Base-by-base conservation (phyloP, 2,888 invertebrate genomes). In the Helicoverpa assulta region DNA sequence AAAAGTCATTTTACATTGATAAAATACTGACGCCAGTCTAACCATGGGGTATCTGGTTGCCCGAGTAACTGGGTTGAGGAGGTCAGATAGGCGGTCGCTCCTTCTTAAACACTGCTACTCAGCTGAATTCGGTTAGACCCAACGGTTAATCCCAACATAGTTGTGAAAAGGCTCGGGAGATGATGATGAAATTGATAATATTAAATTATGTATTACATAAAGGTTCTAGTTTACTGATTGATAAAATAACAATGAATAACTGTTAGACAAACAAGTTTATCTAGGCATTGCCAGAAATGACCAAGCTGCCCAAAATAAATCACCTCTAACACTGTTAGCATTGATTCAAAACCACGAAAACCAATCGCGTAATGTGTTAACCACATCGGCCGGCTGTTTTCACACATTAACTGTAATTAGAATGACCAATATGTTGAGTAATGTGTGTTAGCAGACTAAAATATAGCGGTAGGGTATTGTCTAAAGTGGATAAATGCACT, bases 261-360 rank as follows among this genome's bases (percentile, higher is more conserved):
- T 4, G 14, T 47, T 10, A 12, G 14, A 40, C 40, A 40, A 14
- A 14, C 16, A 47, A n/a, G 47, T 47, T 5, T 5, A 47, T 6
- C 47, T 47, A 7, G n/a, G 0, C n/a, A 47, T 5, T 43, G 1
- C 16, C n/a, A 47, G n/a, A 47, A 47, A 47, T 47, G 6, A n/a
- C 47, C n/a, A 47, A n/a, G 16, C 47, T n/a, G 6, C 0, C n/a
- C 47, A 47, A 47, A 47, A n/a, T 47, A 47, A 47, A 47, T n/a
- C 47, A n/a, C 47, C 16, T 47, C n/a, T 47, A 47, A 58, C 21
- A 51, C n/a, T 33, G 16, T 50, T 43, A 57, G 8, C 5, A 29
- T 57, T 19, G 70, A 8, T 47, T 14, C 7, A 14, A 53, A 70
- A 61, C 73, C 73, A 33, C 70, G 57, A 5, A 6, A 76, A 61